Conservation (phyloP, 2,797 vertebrate genomes). For the Neopelma chrysocephalum region DNA sequence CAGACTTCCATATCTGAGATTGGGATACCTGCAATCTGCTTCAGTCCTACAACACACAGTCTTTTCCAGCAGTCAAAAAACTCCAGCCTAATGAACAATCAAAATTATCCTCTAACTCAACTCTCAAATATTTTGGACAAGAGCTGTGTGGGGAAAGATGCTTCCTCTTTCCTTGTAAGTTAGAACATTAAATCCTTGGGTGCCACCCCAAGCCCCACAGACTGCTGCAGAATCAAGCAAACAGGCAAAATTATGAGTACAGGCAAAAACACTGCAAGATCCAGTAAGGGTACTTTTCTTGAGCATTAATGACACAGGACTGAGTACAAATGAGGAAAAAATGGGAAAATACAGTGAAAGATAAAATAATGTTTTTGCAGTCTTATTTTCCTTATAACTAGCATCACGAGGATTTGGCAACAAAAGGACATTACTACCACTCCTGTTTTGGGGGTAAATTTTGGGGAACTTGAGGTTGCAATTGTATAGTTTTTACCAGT, state of each 20-base stretch:
- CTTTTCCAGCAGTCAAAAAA: background rate
- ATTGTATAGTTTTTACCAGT: background rate
- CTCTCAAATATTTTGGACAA: background rate
- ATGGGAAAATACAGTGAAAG: fast-evolving
- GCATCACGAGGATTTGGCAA: background rate
- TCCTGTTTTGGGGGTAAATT: background rate
- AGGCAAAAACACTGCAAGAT: background rate
- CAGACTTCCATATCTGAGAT: fast-evolving
- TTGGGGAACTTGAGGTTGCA: background rate
- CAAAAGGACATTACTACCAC: background rate
- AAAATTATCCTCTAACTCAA: background rate
- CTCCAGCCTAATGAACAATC: background rate
- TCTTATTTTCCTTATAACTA: background rate
- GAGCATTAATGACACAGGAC: background rate
- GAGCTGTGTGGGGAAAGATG: background rate
- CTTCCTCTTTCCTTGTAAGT: background rate
- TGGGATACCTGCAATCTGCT: background rate
- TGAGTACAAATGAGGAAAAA: background rate
- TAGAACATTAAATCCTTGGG: background rate
- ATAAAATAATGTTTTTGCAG: background rate
- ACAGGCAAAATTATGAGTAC: background rate
- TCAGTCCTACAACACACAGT: background rate
- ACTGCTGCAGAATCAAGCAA: background rate
- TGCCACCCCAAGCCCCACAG: background rate
- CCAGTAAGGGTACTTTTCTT: background rate